Percentiles rank a stretch among this genome's conserved stretches.
phyloP scores from a whole-genome alignment of 1,140 invertebrate species.

The Zaprionus ghesquierei region DNA sequence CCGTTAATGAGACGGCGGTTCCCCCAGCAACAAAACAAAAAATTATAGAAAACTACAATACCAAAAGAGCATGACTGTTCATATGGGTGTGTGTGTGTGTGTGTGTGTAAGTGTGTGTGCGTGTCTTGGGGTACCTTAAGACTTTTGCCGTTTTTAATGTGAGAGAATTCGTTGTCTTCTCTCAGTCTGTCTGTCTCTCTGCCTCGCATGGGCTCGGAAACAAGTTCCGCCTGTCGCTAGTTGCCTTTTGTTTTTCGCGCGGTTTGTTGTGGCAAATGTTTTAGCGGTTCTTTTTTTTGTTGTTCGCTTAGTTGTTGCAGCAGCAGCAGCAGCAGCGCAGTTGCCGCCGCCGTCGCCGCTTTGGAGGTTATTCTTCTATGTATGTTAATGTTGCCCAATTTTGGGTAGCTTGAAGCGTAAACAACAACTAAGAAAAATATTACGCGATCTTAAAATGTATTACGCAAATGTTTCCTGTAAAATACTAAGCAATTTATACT shows the following conservation, averaged over 20 bases:
- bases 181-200: conserved; percentile 10
- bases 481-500: conserved; percentile 3
- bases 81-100: not conserved
- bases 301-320: conserved; percentile 18
- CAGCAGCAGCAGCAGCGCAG: not conserved
- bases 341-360: conserved; percentile 13
- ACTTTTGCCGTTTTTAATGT: conserved; percentile 65
- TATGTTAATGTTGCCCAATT: conserved; percentile 43
- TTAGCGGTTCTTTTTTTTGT: conserved; percentile 52
- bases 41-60: conserved; percentile 23
- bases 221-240: conserved; percentile 52
- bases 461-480: conserved; percentile 55
- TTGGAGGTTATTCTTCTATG: conserved; percentile 58
- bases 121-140: conserved; percentile 16
- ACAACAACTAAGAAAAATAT: conserved; percentile 17
- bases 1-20: conserved; percentile 34
- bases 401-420: conserved; percentile 49
- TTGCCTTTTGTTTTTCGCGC: conserved; percentile 17
- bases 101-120: conserved; percentile 9
- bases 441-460: conserved; percentile 39
- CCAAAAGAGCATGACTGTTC: conserved; percentile 8
- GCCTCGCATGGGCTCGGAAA: conserved; percentile 34
- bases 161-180: conserved; percentile 42
- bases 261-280: conserved; percentile 40
- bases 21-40: conserved; percentile 6